A percentile compares a stretch with the other conserved stretches of the same genome.
These are phyloP conservation scores for Lobophora halterata DNA, from an alignment of 2,888 invertebrate genomes.

Conservation along the genomic window DNA sequence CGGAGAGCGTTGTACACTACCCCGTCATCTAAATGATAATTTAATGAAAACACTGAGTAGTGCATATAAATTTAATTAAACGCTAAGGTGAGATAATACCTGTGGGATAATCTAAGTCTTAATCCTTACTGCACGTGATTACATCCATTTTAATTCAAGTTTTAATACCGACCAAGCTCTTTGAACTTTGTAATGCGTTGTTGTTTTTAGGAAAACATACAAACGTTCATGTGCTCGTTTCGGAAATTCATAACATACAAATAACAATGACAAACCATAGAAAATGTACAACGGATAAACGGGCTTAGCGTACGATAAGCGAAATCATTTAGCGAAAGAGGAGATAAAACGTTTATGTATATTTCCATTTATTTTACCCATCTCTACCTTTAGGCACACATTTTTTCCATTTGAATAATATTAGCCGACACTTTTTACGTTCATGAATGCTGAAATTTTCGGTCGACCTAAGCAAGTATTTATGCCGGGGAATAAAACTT, in stretches of 20 bases:
- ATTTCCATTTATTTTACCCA: slow-evolving; percentile 29
- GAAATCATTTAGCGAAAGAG: slow-evolving; percentile 34
- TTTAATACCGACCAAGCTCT: no score
- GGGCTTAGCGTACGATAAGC: slow-evolving; percentile 33
- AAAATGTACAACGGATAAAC: slow-evolving; percentile 31
- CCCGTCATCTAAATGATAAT: slow-evolving; percentile 32
- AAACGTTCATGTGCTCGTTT: no score
- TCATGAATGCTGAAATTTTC: slow-evolving; percentile 27
- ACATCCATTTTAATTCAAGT: no score
- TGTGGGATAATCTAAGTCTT: slow-evolving; percentile 15
- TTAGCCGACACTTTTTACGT: slow-evolving; percentile 21
- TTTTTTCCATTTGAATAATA: slow-evolving; percentile 31
- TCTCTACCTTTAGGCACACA: slow-evolving; percentile 29
- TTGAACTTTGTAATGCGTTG: background rate
- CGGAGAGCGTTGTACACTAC: slow-evolving; percentile 16
- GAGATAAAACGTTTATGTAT: slow-evolving; percentile 32
- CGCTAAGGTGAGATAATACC: slow-evolving; percentile 26
- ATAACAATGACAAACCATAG: slow-evolving; percentile 30
- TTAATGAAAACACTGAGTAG: slow-evolving; percentile 29
- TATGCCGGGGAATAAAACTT: slow-evolving; percentile 53
- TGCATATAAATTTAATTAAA: slow-evolving; percentile 40
- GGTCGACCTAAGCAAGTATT: slow-evolving; percentile 34
- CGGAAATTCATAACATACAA: slow-evolving; percentile 27
- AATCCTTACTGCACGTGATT: no score
- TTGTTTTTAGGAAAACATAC: slow-evolving; percentile 6